phyloP scores from a whole-genome alignment of 1,140 invertebrate genomes.

The Cataglyphis hispanica region DNA sequence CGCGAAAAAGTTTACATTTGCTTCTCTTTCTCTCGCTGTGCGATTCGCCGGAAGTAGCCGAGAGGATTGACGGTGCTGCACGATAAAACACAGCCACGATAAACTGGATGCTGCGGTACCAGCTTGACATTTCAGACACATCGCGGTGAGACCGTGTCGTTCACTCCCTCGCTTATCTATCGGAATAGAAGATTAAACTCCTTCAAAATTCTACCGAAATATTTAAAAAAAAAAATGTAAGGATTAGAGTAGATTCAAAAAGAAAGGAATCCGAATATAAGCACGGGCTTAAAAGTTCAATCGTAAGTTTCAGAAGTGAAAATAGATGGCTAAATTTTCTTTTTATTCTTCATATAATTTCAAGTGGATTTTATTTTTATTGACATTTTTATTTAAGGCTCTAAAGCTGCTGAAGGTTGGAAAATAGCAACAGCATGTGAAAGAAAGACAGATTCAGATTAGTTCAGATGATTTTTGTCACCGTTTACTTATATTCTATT shows the following conservation, averaged over 20 bases:
- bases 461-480: not conserved
- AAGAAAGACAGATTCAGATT: not conserved
- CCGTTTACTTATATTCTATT: not conserved
- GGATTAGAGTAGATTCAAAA: not conserved
- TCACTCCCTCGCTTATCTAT: not conserved
- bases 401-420: not conserved
- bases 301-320: not conserved
- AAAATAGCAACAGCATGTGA: not conserved
- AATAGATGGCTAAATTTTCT: not conserved
- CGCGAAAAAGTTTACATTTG: constrained; percentile 72
- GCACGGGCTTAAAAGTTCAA: not conserved
- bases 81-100: constrained; percentile 70
- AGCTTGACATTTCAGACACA: constrained; percentile 44
- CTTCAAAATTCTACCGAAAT: not conserved
- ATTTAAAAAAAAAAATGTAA: not conserved
- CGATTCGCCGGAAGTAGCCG: constrained; percentile 24
- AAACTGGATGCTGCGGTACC: constrained; percentile 66
- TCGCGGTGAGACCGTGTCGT: not conserved
- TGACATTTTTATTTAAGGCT: not conserved
- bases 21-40: constrained; percentile 20
- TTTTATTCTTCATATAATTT: constrained; percentile 5
- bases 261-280: not conserved
- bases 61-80: constrained; percentile 23
- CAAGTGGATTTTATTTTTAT: not conserved
- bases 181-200: not conserved